Evolutionary conservation across 2,888 invertebrate genomes (phyloP), one percentile per base, ranked within the genome.

Genomic region (Pterobdella sp.): DNA sequence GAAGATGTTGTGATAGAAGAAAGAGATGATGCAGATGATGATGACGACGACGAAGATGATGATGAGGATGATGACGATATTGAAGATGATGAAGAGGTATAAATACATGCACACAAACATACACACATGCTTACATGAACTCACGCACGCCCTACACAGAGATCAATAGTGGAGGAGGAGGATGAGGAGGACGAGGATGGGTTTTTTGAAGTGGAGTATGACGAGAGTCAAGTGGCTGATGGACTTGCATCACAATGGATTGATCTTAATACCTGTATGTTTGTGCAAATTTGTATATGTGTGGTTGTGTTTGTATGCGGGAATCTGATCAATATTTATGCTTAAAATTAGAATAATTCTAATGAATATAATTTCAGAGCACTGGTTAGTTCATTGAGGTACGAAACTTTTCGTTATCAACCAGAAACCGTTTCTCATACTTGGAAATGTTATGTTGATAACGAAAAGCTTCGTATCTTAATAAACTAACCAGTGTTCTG

Each of bases 161-260:
- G 82, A 10, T 83, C 82, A 18, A 82, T 83, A 71, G 82, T 83
- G 81, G 82, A 83, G 64, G 82, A 80, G n/a, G 60, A 56, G 81
- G 82, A 83, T 65, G 70, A 49, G 0, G 68, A 68, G 10, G 82
- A 82, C 72, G 81, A 81, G 72, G 82, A 82, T 76, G 82, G 81
- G 72, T 80, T 80, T 72, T 34, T 37, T 10, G 72, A 60, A 4
- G 56, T 65, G 49, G 72, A 75, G n/a, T 56, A 72, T 35, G 73
- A 76, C 42, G 73, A 74, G 34, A 68, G 72, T 64, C 73, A 76
- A 31, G 56, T 67, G 32, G 67, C 37, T 68, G 68, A 72, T 37
- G 37, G 72, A 68, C n/a, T 31, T 34, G 36, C 34, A n/a, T 56
- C 60, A 4, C 60, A 56, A 22, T 56, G 60, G 60, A 56, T 56